Conservation (phyloP, 2,113 vertebrate genomes). For the Mustelus asterias region DNA sequence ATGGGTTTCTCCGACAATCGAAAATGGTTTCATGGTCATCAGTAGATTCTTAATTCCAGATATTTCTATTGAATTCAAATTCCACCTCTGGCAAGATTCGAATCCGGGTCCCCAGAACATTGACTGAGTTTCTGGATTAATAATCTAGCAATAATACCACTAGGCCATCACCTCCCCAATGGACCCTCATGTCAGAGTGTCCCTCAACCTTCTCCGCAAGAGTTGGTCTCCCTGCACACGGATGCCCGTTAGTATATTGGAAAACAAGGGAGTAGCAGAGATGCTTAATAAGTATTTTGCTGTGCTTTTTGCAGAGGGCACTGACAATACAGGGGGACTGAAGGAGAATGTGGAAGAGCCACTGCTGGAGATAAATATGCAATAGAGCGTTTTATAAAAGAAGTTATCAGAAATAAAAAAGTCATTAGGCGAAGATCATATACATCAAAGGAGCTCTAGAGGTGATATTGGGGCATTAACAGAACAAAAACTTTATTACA, state of each 20-base stretch:
- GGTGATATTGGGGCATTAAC: neutral
- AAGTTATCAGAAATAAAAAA: neutral
- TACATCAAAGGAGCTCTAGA: neutral
- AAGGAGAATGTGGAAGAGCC: neutral
- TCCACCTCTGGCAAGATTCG: too few relatives aligned
- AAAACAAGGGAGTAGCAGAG: neutral
- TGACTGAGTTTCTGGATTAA: too few relatives aligned
- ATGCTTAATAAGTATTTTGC: neutral
- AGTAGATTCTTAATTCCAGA: too few relatives aligned
- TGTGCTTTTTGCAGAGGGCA: neutral
- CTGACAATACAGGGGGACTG: neutral
- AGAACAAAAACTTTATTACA: neutral
- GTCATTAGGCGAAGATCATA: neutral
- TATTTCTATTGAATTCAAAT: too few relatives aligned
- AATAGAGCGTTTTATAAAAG: neutral
- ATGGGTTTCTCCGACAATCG: too few relatives aligned
- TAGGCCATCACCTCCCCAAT: too few relatives aligned
- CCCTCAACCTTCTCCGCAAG: too few relatives aligned
- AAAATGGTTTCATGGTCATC: too few relatives aligned
- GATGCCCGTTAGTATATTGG: neutral
- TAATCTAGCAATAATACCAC: too few relatives aligned
- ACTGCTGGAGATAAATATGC: neutral
- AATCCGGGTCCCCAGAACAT: too few relatives aligned
- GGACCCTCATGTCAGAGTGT: too few relatives aligned
- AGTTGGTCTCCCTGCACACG: too few relatives aligned